Evolutionary conservation across 1,140 invertebrate genomes (phyloP).

Genomic region (Riptortus pedestris): DNA sequence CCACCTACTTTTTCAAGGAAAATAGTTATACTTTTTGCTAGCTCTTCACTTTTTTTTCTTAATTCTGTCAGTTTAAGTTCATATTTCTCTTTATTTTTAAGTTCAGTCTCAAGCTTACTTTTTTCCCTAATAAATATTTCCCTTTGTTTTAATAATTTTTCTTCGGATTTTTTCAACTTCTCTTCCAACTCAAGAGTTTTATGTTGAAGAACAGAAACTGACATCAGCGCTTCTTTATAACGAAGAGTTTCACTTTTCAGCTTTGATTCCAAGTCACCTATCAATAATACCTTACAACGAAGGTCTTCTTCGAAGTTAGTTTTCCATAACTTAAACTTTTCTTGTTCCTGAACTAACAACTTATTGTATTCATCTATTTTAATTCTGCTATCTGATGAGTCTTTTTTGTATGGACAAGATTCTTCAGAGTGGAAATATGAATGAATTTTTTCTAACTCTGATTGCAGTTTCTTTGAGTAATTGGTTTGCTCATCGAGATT

Average conservation of each 20-base stretch:
- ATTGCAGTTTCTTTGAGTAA: no score
- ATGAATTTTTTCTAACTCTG: no score
- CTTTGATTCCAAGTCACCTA: constrained; percentile 2
- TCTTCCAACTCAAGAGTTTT: neutral
- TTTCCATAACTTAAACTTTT: constrained; percentile 5
- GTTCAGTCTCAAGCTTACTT: neutral
- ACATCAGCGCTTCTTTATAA: neutral
- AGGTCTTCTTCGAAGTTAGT: neutral
- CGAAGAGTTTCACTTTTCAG: neutral
- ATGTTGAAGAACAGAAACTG: neutral
- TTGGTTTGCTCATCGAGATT: no score
- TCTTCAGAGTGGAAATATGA: neutral
- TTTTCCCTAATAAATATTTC: neutral
- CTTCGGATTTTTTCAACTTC: neutral
- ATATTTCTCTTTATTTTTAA: neutral
- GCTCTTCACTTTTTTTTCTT: neutral
- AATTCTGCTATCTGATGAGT: neutral
- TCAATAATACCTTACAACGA: neutral
- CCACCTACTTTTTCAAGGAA: neutral
- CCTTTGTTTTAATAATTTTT: neutral
- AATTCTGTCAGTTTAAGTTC: neutral
- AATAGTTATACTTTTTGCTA: neutral
- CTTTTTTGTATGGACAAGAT: constrained; percentile 1
- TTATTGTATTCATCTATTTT: neutral
- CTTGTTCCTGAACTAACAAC: neutral